These are phyloP conservation scores for Pocillopora meandrina DNA, from an alignment of 92 coral and sea anemone species.

Conservation along the genomic window DNA sequence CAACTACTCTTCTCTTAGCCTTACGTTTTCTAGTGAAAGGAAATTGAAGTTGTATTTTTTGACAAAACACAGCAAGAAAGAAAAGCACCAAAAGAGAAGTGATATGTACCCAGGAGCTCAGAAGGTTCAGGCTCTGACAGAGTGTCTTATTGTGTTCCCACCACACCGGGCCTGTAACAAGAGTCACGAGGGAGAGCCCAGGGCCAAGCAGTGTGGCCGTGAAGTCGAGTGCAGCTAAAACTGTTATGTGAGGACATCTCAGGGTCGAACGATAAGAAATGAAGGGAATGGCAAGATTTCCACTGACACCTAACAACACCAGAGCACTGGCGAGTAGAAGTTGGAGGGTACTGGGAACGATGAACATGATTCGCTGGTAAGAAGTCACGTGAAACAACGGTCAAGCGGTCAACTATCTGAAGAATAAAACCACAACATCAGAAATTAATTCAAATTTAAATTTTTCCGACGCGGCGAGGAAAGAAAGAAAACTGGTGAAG, in stretches of 20 bases:
- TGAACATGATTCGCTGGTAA: conserved; percentile 5
- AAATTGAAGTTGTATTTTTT: conserved; percentile 15
- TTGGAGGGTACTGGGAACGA: conserved; percentile 30
- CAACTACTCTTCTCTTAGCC: neutral
- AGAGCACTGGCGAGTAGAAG: conserved; percentile 22
- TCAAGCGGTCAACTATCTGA: neutral
- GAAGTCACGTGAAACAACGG: conserved; percentile 4
- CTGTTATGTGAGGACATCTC: conserved; percentile 31
- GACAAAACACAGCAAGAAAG: conserved; percentile 32
- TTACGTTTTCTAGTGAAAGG: neutral
- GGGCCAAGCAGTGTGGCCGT: conserved; percentile 51
- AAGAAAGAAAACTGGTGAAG: neutral
- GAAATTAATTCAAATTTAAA: neutral
- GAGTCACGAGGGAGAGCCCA: conserved; percentile 24
- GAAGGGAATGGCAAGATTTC: conserved; percentile 38
- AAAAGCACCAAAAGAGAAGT: conserved; percentile 40
- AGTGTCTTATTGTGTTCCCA: conserved; percentile 22
- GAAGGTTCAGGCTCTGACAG: conserved; percentile 47
- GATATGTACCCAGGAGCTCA: conserved; percentile 28
- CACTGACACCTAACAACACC: conserved; percentile 51
- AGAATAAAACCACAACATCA: neutral
- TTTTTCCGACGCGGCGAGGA: neutral
- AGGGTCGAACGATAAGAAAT: conserved; percentile 27
- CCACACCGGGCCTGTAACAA: conserved; percentile 37
- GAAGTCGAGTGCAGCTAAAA: conserved; percentile 47